Conservation (phyloP, 2,888 invertebrate species). For the Ypsolopha sequella region DNA sequence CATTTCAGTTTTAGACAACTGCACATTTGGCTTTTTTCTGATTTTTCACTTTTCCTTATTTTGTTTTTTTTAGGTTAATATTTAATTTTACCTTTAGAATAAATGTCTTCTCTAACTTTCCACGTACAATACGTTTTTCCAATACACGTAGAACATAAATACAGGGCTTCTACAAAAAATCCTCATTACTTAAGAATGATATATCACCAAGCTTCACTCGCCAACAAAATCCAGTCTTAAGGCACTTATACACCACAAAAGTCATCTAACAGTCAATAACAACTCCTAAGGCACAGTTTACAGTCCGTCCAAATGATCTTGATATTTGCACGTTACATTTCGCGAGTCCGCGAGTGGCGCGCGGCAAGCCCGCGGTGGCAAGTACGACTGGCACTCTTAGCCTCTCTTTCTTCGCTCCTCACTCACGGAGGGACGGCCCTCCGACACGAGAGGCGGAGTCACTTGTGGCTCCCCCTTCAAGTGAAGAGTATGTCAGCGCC, state of each 20-base stretch:
- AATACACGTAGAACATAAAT: neutral
- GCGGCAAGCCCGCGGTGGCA: constrained; percentile 50
- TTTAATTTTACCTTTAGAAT: too few species aligned
- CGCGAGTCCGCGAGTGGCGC: constrained; percentile 33
- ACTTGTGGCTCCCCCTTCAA: constrained; percentile 28
- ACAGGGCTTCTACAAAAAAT: too few species aligned
- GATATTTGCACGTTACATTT: constrained; percentile 11
- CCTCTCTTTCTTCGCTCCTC: constrained; percentile 41
- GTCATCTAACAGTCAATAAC: constrained; percentile 1
- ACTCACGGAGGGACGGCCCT: constrained; percentile 35
- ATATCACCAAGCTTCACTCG: neutral
- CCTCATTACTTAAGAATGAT: too few species aligned
- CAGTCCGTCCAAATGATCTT: neutral
- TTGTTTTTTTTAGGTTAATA: too few species aligned
- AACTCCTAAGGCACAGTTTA: neutral
- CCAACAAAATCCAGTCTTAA: neutral
- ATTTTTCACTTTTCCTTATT: too few species aligned
- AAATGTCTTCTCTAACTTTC: too few species aligned
- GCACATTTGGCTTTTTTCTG: too few species aligned
- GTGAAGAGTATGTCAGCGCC: neutral
- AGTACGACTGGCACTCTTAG: constrained; percentile 39
- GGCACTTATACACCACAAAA: constrained; percentile 12
- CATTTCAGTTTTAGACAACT: too few species aligned
- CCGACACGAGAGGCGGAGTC: constrained; percentile 39
- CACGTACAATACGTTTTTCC: neutral